Evolutionary conservation across 2,113 vertebrate genomes (phyloP).

Genomic region (Hypanus sabinus): DNA sequence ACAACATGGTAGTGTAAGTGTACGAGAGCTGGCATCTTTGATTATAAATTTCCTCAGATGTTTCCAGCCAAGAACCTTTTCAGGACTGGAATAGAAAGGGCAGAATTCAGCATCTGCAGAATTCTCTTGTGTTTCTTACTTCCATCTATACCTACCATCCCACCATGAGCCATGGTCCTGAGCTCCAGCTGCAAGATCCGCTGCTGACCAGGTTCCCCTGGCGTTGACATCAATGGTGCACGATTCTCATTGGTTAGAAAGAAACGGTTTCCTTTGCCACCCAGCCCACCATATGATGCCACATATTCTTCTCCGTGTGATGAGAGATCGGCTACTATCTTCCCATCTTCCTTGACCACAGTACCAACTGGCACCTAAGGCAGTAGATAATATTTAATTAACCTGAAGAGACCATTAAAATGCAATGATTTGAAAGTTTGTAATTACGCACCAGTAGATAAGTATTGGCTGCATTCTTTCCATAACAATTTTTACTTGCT

Average conservation of each 20-base stretch:
- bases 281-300: conserved; percentile 73
- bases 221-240: conserved; percentile 63
- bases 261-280: conserved; percentile 88
- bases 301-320: conserved; percentile 68
- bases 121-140: neutral
- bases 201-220: conserved; percentile 70
- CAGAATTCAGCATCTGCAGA: too few relatives aligned
- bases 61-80: too few relatives aligned
- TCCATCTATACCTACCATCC: conserved; percentile 64
- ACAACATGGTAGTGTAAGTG: too few relatives aligned
- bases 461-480: conserved; percentile 57
- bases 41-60: too few relatives aligned
- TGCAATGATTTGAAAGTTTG: too few relatives aligned
- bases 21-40: too few relatives aligned
- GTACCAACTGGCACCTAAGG: conserved; percentile 83
- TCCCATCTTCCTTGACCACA: conserved; percentile 71
- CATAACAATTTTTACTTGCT: conserved; percentile 75
- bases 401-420: neutral
- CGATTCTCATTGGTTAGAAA: conserved; percentile 89
- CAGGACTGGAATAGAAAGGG: too few relatives aligned
- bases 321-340: conserved; percentile 66
- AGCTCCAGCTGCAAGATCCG: conserved; percentile 76
- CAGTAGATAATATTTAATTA: neutral
- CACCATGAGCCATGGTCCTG: conserved; percentile 86
- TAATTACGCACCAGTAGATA: conserved; percentile 66